A percentile compares a stretch with the other conserved stretches of the same genome.
Evolutionary conservation across 1,140 invertebrate species (phyloP).

Genomic region (Brevipalpus yothersi): DNA sequence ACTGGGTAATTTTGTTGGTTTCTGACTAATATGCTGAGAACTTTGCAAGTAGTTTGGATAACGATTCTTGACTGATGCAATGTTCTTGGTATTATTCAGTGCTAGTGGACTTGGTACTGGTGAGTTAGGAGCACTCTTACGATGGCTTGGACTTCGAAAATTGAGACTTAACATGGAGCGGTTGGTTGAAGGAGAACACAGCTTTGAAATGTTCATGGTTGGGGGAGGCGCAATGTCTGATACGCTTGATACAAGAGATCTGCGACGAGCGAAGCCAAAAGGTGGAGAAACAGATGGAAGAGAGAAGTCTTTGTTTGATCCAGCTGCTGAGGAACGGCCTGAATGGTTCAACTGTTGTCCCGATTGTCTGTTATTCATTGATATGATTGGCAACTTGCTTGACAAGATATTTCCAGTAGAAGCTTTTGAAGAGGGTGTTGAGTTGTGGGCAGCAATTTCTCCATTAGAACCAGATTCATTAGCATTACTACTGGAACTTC

Average conservation of each 20-base stretch:
- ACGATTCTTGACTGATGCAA: neutral
- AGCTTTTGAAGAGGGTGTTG: neutral
- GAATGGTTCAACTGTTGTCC: neutral
- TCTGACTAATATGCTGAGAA: conserved; percentile 8
- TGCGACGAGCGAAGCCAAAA: neutral
- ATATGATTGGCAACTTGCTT: neutral
- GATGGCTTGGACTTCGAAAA: neutral
- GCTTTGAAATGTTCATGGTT: neutral
- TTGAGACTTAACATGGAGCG: neutral
- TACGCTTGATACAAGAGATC: neutral
- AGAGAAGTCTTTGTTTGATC: neutral
- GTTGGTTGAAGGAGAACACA: neutral
- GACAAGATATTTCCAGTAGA: neutral
- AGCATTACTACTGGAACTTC: neutral
- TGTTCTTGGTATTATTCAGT: neutral
- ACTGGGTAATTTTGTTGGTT: neutral
- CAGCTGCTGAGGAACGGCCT: neutral
- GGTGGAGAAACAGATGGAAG: neutral
- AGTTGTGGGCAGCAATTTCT: neutral
- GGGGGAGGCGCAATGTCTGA: neutral
- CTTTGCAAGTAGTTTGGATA: conserved; percentile 9
- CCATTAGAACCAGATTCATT: neutral
- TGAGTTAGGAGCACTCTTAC: neutral
- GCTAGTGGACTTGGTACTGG: neutral
- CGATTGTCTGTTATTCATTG: neutral